Percentiles rank a stretch among this genome's conserved stretches.
These are phyloP conservation scores for Tichodroma muraria DNA, from an alignment of 2,113 vertebrate genomes.

Conservation along the genomic window DNA sequence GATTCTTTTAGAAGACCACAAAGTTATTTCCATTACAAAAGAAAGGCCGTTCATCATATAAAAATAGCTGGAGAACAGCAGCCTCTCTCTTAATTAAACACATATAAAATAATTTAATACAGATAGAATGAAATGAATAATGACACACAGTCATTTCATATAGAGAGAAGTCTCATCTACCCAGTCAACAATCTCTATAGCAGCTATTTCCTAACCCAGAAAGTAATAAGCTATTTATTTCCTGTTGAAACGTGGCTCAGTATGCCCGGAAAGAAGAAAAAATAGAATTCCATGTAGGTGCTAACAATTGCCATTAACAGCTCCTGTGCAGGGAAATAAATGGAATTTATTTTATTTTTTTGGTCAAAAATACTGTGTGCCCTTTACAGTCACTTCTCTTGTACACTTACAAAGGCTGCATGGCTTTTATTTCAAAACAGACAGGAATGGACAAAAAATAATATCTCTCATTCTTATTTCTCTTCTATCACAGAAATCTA, in stretches of 20 bases:
- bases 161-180: neutral
- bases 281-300: neutral
- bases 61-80: neutral
- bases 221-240: slow-evolving; percentile 9
- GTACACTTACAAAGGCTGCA: neutral
- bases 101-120: neutral
- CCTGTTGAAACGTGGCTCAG: neutral
- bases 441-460: neutral
- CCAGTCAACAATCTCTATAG: neutral
- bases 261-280: neutral
- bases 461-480: neutral
- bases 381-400: neutral
- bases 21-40: neutral
- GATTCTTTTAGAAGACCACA: neutral
- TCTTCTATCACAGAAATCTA: neutral
- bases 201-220: neutral
- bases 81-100: neutral
- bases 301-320: neutral
- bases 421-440: slow-evolving; percentile 9
- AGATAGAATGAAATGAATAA: neutral
- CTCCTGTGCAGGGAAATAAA: neutral
- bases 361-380: neutral
- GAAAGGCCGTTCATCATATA: neutral
- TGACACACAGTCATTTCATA: neutral
- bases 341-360: neutral